phyloP scores from a whole-genome alignment of 2,113 vertebrate species.

The Bos javanicus region DNA sequence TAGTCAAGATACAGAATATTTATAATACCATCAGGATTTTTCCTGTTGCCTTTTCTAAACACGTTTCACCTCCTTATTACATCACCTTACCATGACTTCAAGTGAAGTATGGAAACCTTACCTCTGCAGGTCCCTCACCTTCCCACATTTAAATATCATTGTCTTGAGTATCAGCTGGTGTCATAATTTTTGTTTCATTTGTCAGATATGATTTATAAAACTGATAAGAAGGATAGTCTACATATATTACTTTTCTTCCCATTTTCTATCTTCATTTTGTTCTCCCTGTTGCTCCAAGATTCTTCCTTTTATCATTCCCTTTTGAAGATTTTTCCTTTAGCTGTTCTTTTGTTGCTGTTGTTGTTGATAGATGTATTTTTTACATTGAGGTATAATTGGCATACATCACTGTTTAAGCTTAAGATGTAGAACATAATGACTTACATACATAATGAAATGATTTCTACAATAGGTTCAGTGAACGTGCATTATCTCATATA shows the following conservation, averaged over 20 bases:
- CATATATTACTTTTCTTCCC: not conserved
- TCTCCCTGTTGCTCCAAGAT: not conserved
- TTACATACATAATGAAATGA: not conserved
- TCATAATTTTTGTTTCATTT: not conserved
- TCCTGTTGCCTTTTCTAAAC: not conserved
- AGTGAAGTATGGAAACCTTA: not conserved
- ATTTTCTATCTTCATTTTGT: not conserved
- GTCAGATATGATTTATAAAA: not conserved
- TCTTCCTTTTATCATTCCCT: not conserved
- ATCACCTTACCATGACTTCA: not conserved
- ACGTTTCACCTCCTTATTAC: not conserved
- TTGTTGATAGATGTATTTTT: not conserved
- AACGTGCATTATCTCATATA: not conserved
- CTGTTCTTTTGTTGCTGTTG: not conserved
- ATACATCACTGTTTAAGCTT: not conserved
- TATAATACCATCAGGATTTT: not conserved
- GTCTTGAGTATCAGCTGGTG: not conserved
- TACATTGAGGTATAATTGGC: not conserved
- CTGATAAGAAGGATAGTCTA: not conserved
- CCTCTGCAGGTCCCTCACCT: not conserved
- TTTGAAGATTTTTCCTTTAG: not conserved
- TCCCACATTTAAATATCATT: not conserved
- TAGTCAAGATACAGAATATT: not conserved
- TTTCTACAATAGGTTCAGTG: not conserved
- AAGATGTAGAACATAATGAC: not conserved